Evolutionary conservation across 2,888 invertebrate genomes (phyloP).

Genomic region (Drosophila infuscata): DNA sequence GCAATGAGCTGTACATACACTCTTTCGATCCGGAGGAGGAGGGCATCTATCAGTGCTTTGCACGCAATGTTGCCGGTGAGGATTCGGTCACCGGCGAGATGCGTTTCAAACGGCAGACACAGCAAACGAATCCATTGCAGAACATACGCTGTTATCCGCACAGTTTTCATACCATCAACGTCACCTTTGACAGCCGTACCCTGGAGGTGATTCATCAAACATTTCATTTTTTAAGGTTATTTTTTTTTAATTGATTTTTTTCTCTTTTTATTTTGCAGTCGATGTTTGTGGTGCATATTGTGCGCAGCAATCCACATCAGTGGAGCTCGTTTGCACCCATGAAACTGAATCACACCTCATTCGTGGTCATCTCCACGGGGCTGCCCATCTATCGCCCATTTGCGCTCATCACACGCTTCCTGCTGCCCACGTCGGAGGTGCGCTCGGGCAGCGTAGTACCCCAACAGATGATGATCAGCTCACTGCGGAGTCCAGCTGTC

Average conservation of each 20-base stretch:
- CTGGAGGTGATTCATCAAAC: slow-evolving; percentile 65
- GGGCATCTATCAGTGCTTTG: slow-evolving; percentile 85
- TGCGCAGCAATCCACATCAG: slow-evolving; percentile 82
- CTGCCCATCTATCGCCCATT: slow-evolving; percentile 83
- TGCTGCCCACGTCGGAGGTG: slow-evolving; percentile 80
- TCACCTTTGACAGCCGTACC: slow-evolving; percentile 82
- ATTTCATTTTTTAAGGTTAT: not conserved
- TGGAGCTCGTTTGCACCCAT: slow-evolving; percentile 82
- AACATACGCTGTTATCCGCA: slow-evolving; percentile 84
- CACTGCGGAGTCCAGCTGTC: slow-evolving; percentile 82
- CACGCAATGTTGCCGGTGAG: slow-evolving; percentile 84
- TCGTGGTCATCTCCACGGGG: slow-evolving; percentile 81
- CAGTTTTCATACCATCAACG: slow-evolving; percentile 83
- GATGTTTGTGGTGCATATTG: slow-evolving; percentile 83
- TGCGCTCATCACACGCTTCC: slow-evolving; percentile 81
- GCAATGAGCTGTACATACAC: slow-evolving; percentile 82
- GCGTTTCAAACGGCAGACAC: slow-evolving; percentile 73
- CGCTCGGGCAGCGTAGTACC: slow-evolving; percentile 67
- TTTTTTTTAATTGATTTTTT: not conserved
- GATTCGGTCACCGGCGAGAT: slow-evolving; percentile 81
- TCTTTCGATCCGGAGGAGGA: slow-evolving; percentile 84
- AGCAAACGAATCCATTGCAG: slow-evolving; percentile 76
- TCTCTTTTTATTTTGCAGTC: slow-evolving; percentile 46
- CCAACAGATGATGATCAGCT: slow-evolving; percentile 81
- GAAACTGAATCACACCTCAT: slow-evolving; percentile 81